Percentiles rank a stretch among this genome's conserved stretches.
phyloP scores from a whole-genome alignment of 2,888 invertebrate genomes.

The Drosophila pegasa region DNA sequence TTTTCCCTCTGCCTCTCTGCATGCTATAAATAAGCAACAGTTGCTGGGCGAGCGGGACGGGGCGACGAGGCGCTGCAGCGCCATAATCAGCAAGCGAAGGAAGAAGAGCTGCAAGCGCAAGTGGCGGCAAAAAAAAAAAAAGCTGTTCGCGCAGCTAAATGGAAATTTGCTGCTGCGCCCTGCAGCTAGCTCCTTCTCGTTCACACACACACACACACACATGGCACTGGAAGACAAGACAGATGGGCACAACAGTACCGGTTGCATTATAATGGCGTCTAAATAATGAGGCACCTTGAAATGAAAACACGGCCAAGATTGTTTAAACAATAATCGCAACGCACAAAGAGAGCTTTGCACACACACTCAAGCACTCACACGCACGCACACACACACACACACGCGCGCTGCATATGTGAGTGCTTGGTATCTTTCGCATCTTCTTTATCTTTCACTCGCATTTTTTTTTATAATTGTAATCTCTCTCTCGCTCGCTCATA shows the following conservation, averaged over 20 bases:
- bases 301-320: constrained; percentile 73
- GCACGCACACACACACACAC: constrained; percentile 10
- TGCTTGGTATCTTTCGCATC: constrained; percentile 66
- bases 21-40: constrained; percentile 62
- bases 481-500: constrained; percentile 50
- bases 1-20: constrained; percentile 5
- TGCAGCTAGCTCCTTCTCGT: constrained; percentile 30
- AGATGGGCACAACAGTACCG: constrained; percentile 59
- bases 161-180: constrained; percentile 50
- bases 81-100: constrained; percentile 50
- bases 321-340: constrained; percentile 70
- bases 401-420: constrained; percentile 17
- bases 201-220: constrained; percentile 18
- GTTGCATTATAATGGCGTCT: constrained; percentile 75
- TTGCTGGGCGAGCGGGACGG: constrained; percentile 24
- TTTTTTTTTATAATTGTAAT: constrained; percentile 62
- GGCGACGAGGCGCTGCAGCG: constrained; percentile 24
- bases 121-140: constrained; percentile 50
- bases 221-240: constrained; percentile 21
- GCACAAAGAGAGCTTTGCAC: constrained; percentile 27
- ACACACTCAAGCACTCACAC: constrained; percentile 10
- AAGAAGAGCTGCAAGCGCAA: constrained; percentile 36
- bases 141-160: constrained; percentile 73
- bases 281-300: constrained; percentile 77
- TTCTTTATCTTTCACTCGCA: constrained; percentile 73